A percentile compares a stretch with the other conserved stretches of the same genome.
Conservation (phyloP, 2,888 invertebrate species). For the Aphodius sticticus region DNA sequence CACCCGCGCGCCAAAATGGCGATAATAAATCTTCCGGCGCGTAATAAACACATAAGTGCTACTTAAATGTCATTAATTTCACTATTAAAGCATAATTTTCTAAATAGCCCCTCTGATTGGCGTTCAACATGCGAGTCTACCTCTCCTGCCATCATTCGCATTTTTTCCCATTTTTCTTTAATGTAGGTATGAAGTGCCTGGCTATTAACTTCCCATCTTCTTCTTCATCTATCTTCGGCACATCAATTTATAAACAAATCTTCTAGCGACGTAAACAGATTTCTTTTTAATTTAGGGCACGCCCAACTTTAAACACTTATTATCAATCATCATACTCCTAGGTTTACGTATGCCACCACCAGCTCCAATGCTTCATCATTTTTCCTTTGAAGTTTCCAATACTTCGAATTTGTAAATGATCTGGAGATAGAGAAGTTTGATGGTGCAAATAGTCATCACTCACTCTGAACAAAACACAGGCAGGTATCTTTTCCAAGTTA, state of each 20-base stretch:
- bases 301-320: too few species aligned
- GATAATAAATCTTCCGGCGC: neutral
- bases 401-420: too few species aligned
- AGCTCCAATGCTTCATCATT: too few species aligned
- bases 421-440: too few species aligned
- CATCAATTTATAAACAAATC: neutral
- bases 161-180: neutral
- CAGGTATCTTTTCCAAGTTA: too few species aligned
- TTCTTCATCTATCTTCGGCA: neutral
- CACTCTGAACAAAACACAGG: too few species aligned
- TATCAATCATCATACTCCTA: too few species aligned
- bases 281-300: neutral
- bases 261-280: neutral
- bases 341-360: too few species aligned
- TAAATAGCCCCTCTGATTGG: neutral
- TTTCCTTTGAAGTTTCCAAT: too few species aligned
- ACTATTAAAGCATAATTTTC: slow-evolving; percentile 4
- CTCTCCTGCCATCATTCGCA: neutral
- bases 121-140: neutral
- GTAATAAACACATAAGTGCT: slow-evolving; percentile 4
- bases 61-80: slow-evolving; percentile 4
- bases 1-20: neutral
- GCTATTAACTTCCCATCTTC: neutral
- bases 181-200: neutral
- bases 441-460: too few species aligned